Conservation (phyloP, 2,888 invertebrate species). For the Drosophila fulvimacula region DNA sequence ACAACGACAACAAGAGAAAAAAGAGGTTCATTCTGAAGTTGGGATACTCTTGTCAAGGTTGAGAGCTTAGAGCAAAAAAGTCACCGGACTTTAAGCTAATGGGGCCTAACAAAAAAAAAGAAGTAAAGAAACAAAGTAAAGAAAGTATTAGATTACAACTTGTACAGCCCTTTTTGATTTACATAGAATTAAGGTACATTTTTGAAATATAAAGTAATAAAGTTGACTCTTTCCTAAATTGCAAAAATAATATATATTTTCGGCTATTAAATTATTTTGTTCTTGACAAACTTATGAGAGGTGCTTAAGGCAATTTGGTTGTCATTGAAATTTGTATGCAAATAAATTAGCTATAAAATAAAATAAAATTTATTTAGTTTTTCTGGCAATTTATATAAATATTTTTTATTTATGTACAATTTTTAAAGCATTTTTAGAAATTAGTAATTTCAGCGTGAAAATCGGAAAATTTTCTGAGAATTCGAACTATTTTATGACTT, state of each 20-base stretch:
- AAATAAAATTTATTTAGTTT: too few relatives aligned
- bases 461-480: too few relatives aligned
- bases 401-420: too few relatives aligned
- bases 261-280: too few relatives aligned
- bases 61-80: constrained; percentile 2
- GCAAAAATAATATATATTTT: too few relatives aligned
- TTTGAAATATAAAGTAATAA: background rate
- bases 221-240: background rate
- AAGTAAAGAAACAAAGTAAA: background rate
- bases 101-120: background rate
- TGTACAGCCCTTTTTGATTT: background rate
- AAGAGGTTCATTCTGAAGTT: constrained; percentile 2
- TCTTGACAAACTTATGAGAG: too few relatives aligned
- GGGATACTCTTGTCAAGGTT: constrained; percentile 10
- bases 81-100: constrained; percentile 9
- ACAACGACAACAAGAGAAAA: background rate
- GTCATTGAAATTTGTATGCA: background rate
- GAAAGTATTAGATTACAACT: constrained; percentile 6
- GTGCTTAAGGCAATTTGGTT: background rate
- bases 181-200: background rate
- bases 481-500: too few relatives aligned
- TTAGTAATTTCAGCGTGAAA: too few relatives aligned
- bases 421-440: too few relatives aligned
- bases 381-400: too few relatives aligned
- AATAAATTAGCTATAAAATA: background rate